phyloP scores from a whole-genome alignment of 1,140 invertebrate genomes.

The Chrysopa pallens region DNA sequence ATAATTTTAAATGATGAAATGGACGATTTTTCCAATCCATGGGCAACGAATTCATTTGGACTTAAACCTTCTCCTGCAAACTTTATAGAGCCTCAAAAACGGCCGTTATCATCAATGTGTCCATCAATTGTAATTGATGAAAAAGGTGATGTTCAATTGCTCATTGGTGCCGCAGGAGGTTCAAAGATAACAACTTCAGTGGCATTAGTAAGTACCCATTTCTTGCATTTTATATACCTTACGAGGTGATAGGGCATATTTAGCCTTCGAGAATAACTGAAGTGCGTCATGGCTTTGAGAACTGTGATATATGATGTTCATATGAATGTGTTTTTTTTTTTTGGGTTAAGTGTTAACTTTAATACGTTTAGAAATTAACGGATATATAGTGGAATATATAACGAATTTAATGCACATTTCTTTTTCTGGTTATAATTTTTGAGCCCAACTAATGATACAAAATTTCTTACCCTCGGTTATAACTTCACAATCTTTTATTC shows the following conservation, averaged over 20 bases:
- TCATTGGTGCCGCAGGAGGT: conserved; percentile 76
- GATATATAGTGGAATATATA: no score
- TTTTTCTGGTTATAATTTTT: no score
- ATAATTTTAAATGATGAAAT: conserved; percentile 90
- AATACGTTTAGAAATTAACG: no score
- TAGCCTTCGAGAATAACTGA: conserved; percentile 25
- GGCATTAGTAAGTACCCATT: conserved; percentile 37
- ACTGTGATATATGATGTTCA: not conserved
- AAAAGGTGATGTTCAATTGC: conserved; percentile 41
- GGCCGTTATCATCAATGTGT: conserved; percentile 81
- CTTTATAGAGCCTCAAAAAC: conserved; percentile 57
- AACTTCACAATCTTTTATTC: no score
- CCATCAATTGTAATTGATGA: conserved; percentile 59
- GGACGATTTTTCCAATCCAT: conserved; percentile 85
- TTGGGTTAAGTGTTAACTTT: no score
- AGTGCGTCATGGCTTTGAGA: not conserved
- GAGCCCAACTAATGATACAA: no score
- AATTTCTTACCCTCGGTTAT: no score
- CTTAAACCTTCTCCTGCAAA: conserved; percentile 66
- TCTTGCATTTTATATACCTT: conserved; percentile 17
- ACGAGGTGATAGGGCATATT: conserved; percentile 18
- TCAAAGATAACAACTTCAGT: conserved; percentile 73
- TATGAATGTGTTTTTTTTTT: no score
- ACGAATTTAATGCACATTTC: no score
- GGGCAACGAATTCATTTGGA: conserved; percentile 55